These are phyloP conservation scores for Hylia prasina DNA, from an alignment of 2,113 vertebrate genomes.

Conservation along the genomic window DNA sequence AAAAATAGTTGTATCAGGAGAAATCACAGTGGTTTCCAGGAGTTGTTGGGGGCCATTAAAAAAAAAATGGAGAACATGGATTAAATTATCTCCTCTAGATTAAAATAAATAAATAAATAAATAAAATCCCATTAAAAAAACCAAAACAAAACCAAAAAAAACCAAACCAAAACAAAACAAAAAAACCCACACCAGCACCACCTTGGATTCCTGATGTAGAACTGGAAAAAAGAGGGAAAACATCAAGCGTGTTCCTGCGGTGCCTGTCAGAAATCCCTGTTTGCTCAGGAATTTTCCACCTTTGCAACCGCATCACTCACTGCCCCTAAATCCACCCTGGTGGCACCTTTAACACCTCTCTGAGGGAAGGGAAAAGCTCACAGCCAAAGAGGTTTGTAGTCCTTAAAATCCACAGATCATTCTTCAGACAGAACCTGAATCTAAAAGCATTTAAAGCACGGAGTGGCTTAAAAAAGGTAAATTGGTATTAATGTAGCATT, in stretches of 20 bases:
- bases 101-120: no score
- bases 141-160: no score
- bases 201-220: background rate
- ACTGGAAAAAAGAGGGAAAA: background rate
- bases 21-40: background rate
- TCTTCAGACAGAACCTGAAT: background rate
- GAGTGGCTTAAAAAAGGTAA: background rate
- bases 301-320: background rate
- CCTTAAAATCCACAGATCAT: background rate
- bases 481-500: background rate
- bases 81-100: background rate
- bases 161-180: no score
- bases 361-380: background rate
- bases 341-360: background rate
- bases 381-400: background rate
- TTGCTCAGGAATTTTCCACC: background rate
- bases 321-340: background rate
- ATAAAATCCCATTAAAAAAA: no score
- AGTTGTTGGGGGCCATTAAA: background rate
- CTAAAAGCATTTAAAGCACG: background rate
- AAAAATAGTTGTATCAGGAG: background rate
- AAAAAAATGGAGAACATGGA: background rate
- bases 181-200: no score
- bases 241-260: accelerated
- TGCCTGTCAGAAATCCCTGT: background rate